Evolutionary conservation across 92 coral and sea anemone genomes (phyloP).

Genomic region (Parazoanthus darwini): DNA sequence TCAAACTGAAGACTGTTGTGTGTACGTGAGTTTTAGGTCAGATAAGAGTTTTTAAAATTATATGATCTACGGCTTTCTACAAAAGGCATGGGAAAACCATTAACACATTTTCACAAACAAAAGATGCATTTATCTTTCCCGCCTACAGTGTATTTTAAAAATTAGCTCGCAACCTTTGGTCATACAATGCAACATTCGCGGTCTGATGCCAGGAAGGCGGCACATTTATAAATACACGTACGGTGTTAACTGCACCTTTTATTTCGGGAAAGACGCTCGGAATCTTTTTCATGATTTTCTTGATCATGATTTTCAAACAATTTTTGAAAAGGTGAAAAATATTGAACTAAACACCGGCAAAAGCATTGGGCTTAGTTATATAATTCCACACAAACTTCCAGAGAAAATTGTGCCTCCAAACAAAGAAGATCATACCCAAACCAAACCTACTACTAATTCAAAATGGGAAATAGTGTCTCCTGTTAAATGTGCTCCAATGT

Average conservation of each 20-base stretch:
- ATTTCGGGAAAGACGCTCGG: not conserved
- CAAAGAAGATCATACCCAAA: too few species aligned
- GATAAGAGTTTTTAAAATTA: slow-evolving; percentile 13
- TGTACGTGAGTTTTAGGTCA: not conserved
- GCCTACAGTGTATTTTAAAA: not conserved
- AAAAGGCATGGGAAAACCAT: too few species aligned
- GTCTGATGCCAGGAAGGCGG: slow-evolving; percentile 5
- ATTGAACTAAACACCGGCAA: too few species aligned
- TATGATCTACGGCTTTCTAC: not conserved
- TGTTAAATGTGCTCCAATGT: not conserved
- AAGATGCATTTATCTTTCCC: not conserved
- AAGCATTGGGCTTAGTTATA: too few species aligned
- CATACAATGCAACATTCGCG: not conserved
- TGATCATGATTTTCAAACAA: too few species aligned
- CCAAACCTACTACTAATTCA: too few species aligned
- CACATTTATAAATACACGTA: not conserved
- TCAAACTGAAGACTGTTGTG: not conserved
- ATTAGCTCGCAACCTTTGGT: not conserved
- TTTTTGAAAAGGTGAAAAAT: too few species aligned
- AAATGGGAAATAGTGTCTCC: too few species aligned
- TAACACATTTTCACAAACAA: slow-evolving; percentile 2
- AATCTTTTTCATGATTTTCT: not conserved
- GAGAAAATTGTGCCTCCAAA: too few species aligned
- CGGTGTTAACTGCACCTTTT: not conserved
- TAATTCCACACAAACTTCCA: too few species aligned